Percentiles rank a stretch among this genome's conserved stretches.
Conservation (phyloP, 2,888 invertebrate species). For the Pseudococcus jackbeardsleyi region DNA sequence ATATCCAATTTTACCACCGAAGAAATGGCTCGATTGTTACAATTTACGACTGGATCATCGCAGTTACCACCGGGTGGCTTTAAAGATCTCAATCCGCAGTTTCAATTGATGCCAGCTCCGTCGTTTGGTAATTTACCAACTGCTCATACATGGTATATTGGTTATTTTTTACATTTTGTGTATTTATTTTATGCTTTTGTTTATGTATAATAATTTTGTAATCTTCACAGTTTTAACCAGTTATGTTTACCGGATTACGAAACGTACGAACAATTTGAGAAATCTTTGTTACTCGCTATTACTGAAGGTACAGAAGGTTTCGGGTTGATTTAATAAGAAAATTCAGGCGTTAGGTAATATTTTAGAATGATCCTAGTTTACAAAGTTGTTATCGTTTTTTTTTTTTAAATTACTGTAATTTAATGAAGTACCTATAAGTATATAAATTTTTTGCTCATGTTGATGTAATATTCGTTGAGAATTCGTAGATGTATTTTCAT, state of each 20-base stretch:
- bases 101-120: slow-evolving; percentile 92
- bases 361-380: background rate
- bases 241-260: slow-evolving; percentile 95
- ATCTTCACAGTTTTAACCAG: slow-evolving; percentile 86
- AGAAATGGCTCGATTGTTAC: slow-evolving; percentile 91
- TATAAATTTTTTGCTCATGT: background rate
- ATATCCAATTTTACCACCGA: slow-evolving; percentile 90
- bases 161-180: background rate
- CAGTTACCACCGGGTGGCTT: slow-evolving; percentile 94
- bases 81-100: slow-evolving; percentile 88
- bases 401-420: background rate
- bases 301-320: slow-evolving; percentile 97
- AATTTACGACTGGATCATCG: slow-evolving; percentile 94
- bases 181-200: background rate
- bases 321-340: slow-evolving; percentile 75
- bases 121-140: slow-evolving; percentile 92
- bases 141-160: slow-evolving; percentile 88
- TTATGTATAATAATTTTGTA: slow-evolving; percentile 53
- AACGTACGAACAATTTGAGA: slow-evolving; percentile 92
- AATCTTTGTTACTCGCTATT: slow-evolving; percentile 89
- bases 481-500: background rate
- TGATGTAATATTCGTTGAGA: background rate
- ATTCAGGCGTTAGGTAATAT: background rate
- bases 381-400: background rate
- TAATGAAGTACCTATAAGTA: background rate